A percentile compares a stretch with the other conserved stretches of the same genome.
Evolutionary conservation across 2,113 vertebrate genomes (phyloP).

Genomic region (Hoplias malabaricus): DNA sequence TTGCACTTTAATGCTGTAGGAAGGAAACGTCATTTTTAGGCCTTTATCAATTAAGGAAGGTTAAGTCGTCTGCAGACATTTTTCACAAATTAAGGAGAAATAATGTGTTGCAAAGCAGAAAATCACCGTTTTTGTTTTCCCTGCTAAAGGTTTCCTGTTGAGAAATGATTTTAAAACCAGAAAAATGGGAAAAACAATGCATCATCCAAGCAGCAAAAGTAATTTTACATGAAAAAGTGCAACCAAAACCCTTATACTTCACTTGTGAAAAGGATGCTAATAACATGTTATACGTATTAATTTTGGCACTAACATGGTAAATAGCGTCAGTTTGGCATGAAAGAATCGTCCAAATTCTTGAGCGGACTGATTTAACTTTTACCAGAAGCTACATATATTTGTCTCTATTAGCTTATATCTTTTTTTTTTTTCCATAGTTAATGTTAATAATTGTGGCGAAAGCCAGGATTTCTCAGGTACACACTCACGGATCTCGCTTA

Average conservation of each 20-base stretch:
- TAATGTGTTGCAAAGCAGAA: neutral
- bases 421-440: neutral
- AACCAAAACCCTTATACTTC: neutral
- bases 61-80: neutral
- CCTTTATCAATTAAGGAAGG: neutral
- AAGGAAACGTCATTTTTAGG: neutral
- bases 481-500: conserved; percentile 44
- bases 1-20: conserved; percentile 29
- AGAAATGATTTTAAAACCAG: neutral
- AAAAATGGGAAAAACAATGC: neutral
- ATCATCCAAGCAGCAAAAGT: neutral
- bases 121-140: neutral
- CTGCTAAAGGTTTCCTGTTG: neutral
- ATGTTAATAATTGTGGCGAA: conserved; percentile 36
- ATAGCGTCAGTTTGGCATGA: conserved; percentile 57
- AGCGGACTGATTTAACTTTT: conserved; percentile 52
- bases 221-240: conserved; percentile 2
- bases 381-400: conserved; percentile 17
- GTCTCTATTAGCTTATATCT: conserved; percentile 33
- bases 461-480: conserved; percentile 55
- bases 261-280: neutral
- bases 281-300: neutral
- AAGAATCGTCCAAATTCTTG: conserved; percentile 52
- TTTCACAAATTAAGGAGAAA: neutral
- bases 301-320: conserved; percentile 22